phyloP scores from a whole-genome alignment of 1,140 invertebrate species.

The Fopius arisanus region DNA sequence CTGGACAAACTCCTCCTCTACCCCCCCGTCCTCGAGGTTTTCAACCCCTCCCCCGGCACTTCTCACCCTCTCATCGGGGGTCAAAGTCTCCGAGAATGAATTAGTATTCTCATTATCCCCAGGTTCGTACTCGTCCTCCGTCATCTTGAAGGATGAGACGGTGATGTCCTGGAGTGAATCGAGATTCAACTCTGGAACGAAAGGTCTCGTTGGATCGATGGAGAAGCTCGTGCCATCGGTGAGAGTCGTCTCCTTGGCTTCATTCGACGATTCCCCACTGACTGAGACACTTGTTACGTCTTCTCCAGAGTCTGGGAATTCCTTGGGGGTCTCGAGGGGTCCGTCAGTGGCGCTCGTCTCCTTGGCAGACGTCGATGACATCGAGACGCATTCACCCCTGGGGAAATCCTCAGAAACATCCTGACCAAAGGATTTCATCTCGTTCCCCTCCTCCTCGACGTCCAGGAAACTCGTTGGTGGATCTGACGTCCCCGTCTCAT shows the following conservation, averaged over 20 bases:
- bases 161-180: constrained; percentile 56
- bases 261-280: constrained; percentile 38
- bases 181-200: constrained; percentile 57
- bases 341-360: constrained; percentile 38
- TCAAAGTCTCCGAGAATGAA: constrained; percentile 31
- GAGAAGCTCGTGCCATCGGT: constrained; percentile 43
- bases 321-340: constrained; percentile 19
- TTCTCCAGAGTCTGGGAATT: background rate
- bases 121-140: constrained; percentile 39
- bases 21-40: background rate
- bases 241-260: constrained; percentile 41
- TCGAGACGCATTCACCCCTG: constrained; percentile 29
- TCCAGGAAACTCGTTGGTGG: constrained; percentile 22
- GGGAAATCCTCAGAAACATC: constrained; percentile 15
- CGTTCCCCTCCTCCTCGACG: constrained; percentile 28
- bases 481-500: background rate
- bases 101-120: constrained; percentile 37
- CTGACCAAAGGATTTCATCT: background rate
- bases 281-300: background rate
- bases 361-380: constrained; percentile 35
- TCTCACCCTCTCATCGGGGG: constrained; percentile 26
- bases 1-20: constrained; percentile 14
- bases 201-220: constrained; percentile 41
- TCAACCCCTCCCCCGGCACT: constrained; percentile 1
- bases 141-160: constrained; percentile 49